Percentiles rank a stretch among this genome's conserved stretches.
These are phyloP conservation scores for Anthrax anthrax DNA, from an alignment of 2,888 invertebrate species.

Conservation along the genomic window DNA sequence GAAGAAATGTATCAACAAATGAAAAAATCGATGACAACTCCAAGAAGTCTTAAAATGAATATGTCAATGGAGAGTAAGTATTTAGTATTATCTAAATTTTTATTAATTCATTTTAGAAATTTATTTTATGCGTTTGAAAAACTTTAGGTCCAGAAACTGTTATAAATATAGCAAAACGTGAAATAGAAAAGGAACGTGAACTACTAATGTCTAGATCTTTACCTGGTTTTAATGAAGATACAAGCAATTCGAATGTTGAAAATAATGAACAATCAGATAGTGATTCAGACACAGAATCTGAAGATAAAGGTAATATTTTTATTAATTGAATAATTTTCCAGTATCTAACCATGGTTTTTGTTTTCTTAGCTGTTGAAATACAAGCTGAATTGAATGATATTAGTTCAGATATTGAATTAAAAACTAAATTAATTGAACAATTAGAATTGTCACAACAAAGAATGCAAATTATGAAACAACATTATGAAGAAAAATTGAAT, in stretches of 20 bases:
- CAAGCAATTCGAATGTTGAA: slow-evolving; percentile 41
- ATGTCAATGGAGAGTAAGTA: slow-evolving; percentile 12
- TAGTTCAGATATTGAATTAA: slow-evolving; percentile 87
- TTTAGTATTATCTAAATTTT: too few species aligned
- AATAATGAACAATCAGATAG: slow-evolving; percentile 40
- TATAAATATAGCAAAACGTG: slow-evolving; percentile 66
- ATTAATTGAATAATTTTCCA: not conserved
- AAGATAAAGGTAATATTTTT: slow-evolving; percentile 36
- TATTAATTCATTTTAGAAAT: not conserved
- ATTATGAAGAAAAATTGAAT: slow-evolving; percentile 84
- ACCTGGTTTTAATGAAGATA: slow-evolving; percentile 38
- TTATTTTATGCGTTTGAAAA: not conserved
- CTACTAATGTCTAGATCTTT: slow-evolving; percentile 31
- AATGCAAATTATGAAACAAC: slow-evolving; percentile 68
- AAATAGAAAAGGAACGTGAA: slow-evolving; percentile 53
- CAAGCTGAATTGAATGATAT: slow-evolving; percentile 75
- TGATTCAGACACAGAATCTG: slow-evolving; percentile 47
- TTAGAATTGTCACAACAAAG: slow-evolving; percentile 78
- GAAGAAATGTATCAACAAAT: slow-evolving; percentile 64
- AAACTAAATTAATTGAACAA: slow-evolving; percentile 87
- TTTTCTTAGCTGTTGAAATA: slow-evolving; percentile 37
- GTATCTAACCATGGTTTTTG: not conserved
- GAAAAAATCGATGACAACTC: slow-evolving; percentile 34
- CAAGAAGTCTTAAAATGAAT: slow-evolving; percentile 12
- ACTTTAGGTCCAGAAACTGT: slow-evolving; percentile 35